Conservation (phyloP, 2,888 invertebrate genomes). For the Meiosimyza decipiens region DNA sequence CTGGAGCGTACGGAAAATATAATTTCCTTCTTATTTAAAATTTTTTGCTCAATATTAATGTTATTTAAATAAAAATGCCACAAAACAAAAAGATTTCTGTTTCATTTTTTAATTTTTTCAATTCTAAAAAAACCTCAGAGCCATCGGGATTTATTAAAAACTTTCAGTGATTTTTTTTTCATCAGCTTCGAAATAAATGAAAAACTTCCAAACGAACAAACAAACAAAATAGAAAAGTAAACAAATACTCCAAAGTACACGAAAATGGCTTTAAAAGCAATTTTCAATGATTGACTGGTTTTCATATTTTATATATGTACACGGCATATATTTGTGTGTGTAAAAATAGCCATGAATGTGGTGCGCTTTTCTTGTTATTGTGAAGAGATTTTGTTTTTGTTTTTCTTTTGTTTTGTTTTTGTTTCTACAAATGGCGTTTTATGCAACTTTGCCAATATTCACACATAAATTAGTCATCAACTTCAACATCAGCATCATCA, state of each 20-base stretch:
- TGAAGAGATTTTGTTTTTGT: too few species aligned
- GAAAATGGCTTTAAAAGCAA: conserved; percentile 12
- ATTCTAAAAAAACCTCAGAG: neutral
- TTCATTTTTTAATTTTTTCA: neutral
- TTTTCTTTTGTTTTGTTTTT: too few species aligned
- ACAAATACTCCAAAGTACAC: neutral
- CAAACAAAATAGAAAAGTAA: neutral
- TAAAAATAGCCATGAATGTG: too few species aligned
- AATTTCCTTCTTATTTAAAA: neutral
- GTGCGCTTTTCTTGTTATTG: too few species aligned
- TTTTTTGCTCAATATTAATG: neutral
- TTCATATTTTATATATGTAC: neutral
- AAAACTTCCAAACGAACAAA: neutral
- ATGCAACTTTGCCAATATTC: too few species aligned
- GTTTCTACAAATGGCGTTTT: too few species aligned
- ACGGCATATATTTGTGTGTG: too few species aligned
- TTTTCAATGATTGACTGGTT: conserved; percentile 15
- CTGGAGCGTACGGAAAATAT: conserved; percentile 12
- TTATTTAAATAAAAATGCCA: neutral
- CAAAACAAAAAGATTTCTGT: neutral
- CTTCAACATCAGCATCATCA: too few species aligned
- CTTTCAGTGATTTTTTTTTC: too few species aligned
- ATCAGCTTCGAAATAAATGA: too few species aligned
- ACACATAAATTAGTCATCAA: too few species aligned
- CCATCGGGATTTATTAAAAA: neutral